These are phyloP conservation scores for Drosophila sucinea DNA, from an alignment of 1,140 invertebrate genomes.

Conservation along the genomic window DNA sequence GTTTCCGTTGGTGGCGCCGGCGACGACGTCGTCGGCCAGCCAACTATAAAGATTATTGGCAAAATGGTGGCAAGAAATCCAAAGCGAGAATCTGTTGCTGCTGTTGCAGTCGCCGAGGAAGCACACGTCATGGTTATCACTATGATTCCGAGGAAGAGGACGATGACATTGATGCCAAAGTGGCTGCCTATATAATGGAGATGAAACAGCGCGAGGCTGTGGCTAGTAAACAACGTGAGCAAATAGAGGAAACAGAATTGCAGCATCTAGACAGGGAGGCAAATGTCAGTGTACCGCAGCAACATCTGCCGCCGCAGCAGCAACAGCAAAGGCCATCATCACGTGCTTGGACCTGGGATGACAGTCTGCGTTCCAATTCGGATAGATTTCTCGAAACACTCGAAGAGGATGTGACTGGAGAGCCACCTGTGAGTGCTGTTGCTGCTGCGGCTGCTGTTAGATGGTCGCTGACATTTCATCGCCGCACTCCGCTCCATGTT, in stretches of 20 bases:
- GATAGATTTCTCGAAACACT: slow-evolving; percentile 82
- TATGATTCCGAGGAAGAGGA: slow-evolving; percentile 80
- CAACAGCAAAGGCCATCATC: slow-evolving; percentile 18
- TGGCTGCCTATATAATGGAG: slow-evolving; percentile 82
- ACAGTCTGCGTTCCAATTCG: slow-evolving; percentile 81
- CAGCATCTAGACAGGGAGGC: slow-evolving; percentile 20
- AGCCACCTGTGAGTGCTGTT: slow-evolving; percentile 18
- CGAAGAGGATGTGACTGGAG: slow-evolving; percentile 62
- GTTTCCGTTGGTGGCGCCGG: slow-evolving; percentile 28
- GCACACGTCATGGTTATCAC: slow-evolving; percentile 32
- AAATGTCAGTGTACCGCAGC: slow-evolving; percentile 26
- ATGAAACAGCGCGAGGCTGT: slow-evolving; percentile 68
- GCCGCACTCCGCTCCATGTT: slow-evolving; percentile 66
- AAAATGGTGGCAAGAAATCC: slow-evolving; percentile 14
- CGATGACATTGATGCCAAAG: slow-evolving; percentile 83
- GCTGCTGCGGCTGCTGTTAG: slow-evolving; percentile 36
- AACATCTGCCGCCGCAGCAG: slow-evolving; percentile 16
- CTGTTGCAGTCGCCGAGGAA: slow-evolving; percentile 24
- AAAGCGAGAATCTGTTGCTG: slow-evolving; percentile 17
- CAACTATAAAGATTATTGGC: slow-evolving; percentile 57
- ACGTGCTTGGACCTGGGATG: slow-evolving; percentile 82
- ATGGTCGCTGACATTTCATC: slow-evolving; percentile 60
- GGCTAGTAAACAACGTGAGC: slow-evolving; percentile 62
- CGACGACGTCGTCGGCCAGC: slow-evolving; percentile 28
- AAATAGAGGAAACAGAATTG: slow-evolving; percentile 29